Evolutionary conservation across 2,888 invertebrate genomes (phyloP).

Genomic region (Abrostola tripartita): DNA sequence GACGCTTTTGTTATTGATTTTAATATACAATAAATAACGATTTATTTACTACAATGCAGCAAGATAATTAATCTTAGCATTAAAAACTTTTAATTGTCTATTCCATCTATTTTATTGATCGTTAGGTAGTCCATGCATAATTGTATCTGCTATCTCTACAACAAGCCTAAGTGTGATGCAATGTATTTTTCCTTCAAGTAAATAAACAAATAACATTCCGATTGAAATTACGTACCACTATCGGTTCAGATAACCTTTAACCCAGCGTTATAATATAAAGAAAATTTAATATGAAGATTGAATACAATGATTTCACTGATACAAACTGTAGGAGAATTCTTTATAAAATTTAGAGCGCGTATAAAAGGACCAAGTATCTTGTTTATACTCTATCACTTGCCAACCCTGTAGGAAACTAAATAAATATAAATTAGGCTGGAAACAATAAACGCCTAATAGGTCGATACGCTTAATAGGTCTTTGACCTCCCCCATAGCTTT

Average conservation of each 20-base stretch:
- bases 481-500: not conserved
- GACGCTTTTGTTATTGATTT: too few relatives aligned
- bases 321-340: too few relatives aligned
- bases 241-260: not conserved
- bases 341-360: not conserved
- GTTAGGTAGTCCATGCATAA: too few relatives aligned
- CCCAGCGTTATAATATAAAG: not conserved
- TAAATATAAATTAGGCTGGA: not conserved
- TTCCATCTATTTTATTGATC: too few relatives aligned
- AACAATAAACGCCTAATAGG: not conserved
- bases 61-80: too few relatives aligned
- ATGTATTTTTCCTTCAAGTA: too few relatives aligned
- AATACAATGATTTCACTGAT: too few relatives aligned
- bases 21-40: too few relatives aligned
- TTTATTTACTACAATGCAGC: too few relatives aligned
- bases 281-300: not conserved
- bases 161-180: too few relatives aligned
- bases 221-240: not conserved
- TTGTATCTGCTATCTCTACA: too few relatives aligned
- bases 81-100: too few relatives aligned
- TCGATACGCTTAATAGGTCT: not conserved
- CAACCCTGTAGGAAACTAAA: not conserved
- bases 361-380: not conserved
- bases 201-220: not conserved
- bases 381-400: not conserved